Conservation (phyloP, 2,888 invertebrate genomes). For the Automeris io region DNA sequence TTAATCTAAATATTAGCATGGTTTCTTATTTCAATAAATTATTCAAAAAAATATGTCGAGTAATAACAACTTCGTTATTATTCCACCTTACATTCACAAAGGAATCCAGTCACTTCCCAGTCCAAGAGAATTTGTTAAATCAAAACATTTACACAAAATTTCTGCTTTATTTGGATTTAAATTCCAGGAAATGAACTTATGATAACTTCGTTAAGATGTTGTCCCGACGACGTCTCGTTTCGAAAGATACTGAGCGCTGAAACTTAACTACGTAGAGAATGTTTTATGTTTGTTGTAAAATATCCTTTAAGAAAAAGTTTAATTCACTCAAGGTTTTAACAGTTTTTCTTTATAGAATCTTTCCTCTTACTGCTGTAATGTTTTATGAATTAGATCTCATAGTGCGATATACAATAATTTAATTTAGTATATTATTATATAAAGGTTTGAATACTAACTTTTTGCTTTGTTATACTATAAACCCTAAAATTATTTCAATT, state of each 20-base stretch:
- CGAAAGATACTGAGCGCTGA: conserved; percentile 28
- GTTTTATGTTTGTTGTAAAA: neutral
- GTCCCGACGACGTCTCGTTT: conserved; percentile 30
- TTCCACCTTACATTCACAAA: conserved; percentile 14
- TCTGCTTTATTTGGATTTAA: conserved; percentile 36
- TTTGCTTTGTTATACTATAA: no score
- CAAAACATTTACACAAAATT: conserved; percentile 38
- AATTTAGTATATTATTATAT: no score
- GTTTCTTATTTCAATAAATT: no score
- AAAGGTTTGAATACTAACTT: no score
- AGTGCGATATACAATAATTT: no score
- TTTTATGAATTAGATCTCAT: no score
- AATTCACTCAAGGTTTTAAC: conserved; percentile 22
- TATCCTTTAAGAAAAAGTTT: neutral
- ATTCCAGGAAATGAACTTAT: conserved; percentile 47
- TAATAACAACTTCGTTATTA: no score
- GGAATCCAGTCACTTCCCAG: conserved; percentile 13
- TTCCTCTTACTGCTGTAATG: no score
- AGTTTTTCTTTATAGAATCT: no score
- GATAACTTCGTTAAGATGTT: conserved; percentile 48
- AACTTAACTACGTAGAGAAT: conserved; percentile 24
- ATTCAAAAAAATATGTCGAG: no score
- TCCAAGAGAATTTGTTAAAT: conserved; percentile 35
- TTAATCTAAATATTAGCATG: no score
- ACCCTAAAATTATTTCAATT: no score